phyloP scores from a whole-genome alignment of 2,113 vertebrate species.

The Grammomys dolichurus region DNA sequence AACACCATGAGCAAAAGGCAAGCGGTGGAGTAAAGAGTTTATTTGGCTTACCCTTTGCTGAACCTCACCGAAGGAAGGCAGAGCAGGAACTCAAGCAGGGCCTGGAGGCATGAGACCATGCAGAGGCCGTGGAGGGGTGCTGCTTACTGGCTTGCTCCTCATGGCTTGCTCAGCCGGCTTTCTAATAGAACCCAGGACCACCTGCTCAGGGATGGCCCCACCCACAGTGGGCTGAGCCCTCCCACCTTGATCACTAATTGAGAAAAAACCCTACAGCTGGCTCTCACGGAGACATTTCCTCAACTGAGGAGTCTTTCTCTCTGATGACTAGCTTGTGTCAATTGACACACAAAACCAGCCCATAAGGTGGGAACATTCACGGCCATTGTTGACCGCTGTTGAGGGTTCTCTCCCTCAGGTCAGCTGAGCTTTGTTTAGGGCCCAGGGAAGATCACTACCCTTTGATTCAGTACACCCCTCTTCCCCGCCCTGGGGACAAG shows the following conservation, averaged over 20 bases:
- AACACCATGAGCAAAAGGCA: neutral
- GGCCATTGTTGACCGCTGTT: neutral
- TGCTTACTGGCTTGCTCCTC: neutral
- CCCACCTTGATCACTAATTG: neutral
- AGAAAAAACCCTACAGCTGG: neutral
- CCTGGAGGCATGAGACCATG: neutral
- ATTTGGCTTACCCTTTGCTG: neutral
- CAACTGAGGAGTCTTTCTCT: neutral
- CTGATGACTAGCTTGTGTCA: neutral
- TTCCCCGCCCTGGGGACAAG: neutral
- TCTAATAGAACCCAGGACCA: neutral
- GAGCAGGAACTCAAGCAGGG: neutral
- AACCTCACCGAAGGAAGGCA: neutral
- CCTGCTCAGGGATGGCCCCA: neutral
- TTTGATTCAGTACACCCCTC: neutral
- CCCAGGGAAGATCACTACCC: neutral
- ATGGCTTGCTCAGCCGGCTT: neutral
- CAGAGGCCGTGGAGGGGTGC: neutral
- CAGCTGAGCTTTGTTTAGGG: neutral
- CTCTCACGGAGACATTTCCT: neutral
- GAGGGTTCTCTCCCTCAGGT: neutral
- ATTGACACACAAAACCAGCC: neutral
- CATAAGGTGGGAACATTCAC: neutral
- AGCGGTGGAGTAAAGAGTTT: neutral
- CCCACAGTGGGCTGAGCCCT: neutral